Evolutionary conservation across 2,113 vertebrate genomes (phyloP).

Genomic region (Puntigrus tetrazona): DNA sequence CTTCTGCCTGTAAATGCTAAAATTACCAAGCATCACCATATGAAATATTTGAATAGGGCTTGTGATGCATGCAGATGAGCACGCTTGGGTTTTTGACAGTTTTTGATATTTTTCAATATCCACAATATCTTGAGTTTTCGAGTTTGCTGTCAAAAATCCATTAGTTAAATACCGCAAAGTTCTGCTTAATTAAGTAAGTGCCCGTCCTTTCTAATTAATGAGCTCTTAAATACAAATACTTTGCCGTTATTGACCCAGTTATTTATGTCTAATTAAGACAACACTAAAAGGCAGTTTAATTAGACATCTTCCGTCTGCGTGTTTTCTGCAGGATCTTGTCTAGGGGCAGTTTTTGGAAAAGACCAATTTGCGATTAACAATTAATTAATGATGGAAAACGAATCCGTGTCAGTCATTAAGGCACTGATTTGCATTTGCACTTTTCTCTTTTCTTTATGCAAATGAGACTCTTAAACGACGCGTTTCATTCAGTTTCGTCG

Average conservation of each 20-base stretch:
- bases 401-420: background rate
- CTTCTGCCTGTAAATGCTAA: background rate
- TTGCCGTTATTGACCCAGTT: slow-evolving; percentile 41
- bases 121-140: background rate
- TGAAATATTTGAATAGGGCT: background rate
- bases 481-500: background rate
- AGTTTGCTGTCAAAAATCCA: background rate
- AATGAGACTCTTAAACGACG: background rate
- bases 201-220: slow-evolving; percentile 32
- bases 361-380: background rate
- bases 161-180: slow-evolving; percentile 22
- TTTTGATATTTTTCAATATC: background rate
- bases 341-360: slow-evolving; percentile 65
- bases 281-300: slow-evolving; percentile 44
- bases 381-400: slow-evolving; percentile 5
- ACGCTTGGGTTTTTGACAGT: background rate
- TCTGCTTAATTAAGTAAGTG: slow-evolving; percentile 34
- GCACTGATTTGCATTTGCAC: slow-evolving; percentile 3
- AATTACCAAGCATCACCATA: background rate
- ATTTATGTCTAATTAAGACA: slow-evolving; percentile 47
- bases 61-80: background rate
- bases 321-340: background rate
- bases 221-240: slow-evolving; percentile 38
- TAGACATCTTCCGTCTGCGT: background rate
- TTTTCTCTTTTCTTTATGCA: background rate